Evolutionary conservation across 1,140 invertebrate species (phyloP), one percentile per base, ranked within the genome.

Genomic region (Aphelinus certus): DNA sequence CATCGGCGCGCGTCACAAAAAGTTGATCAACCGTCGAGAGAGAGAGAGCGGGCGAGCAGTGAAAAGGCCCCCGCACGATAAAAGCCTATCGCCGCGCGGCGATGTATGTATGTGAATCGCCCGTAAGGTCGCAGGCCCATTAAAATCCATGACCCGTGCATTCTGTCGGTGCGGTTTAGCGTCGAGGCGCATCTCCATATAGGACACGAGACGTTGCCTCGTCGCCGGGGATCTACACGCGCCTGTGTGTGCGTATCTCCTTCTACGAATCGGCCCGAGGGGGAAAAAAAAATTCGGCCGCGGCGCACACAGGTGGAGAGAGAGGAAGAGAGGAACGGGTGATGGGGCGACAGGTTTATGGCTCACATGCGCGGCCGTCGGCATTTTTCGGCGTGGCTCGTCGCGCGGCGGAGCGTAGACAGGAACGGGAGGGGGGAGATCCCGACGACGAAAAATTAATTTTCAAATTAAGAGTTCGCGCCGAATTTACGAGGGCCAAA

Each of bases 401-500:
- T 26, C 26, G 45, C 49, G 57, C 4, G n/a, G 61, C 3, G 51
- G 7, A 49, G 10, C 48, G 49, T 46, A 53, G 65, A 26, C 56
- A 58, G 57, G 68, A 51, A 67, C 46, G 53, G 51, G 45, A 53
- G 56, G 43, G 56, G 43, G 51, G 51, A 53, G 4, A 53, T 6
- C 51, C 51, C 58, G 48, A 53, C 5, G 49, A 26, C 5, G 7
- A 56, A 45, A 49, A 69, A 74, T 73, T 66, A 67, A 73, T 67
- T 73, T 73, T 61, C 42, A 73, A 73, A 73, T 74, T 74, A 74
- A 74, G 72, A 62, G 72, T 64, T 67, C 45, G 55, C 49, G n/a
- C 43, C 10, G 56, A 56, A 66, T 66, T 73, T 73, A 72, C 57
- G 62, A 43, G 70, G 26, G 26, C 26, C 26, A 26, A 26, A 26